A percentile compares a stretch with the other conserved stretches of the same genome.
These are phyloP conservation scores for Chirona hameri DNA, from an alignment of 2,888 invertebrate genomes.

Conservation along the genomic window DNA sequence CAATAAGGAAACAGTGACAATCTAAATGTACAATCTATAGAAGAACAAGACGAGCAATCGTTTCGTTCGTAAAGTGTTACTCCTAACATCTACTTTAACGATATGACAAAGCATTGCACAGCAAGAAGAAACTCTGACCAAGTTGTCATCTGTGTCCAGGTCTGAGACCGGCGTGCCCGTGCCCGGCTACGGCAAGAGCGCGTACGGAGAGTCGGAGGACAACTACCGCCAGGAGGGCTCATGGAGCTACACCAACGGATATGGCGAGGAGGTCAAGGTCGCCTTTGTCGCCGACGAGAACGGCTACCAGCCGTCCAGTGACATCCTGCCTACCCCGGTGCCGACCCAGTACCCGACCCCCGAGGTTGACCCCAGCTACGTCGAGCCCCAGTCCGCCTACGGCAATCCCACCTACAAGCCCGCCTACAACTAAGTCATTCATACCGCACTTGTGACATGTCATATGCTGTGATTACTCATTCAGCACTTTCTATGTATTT, in stretches of 20 bases:
- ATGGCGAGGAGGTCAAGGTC: background rate
- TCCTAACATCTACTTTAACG: too few species aligned
- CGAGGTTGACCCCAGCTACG: background rate
- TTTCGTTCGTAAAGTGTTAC: too few species aligned
- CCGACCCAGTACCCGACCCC: background rate
- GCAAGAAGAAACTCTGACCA: too few species aligned
- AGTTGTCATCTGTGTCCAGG: background rate
- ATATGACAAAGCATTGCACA: too few species aligned
- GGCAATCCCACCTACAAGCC: background rate
- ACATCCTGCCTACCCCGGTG: conserved; percentile 11
- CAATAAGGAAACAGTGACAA: too few species aligned
- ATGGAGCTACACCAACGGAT: conserved; percentile 1
- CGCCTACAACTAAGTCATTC: background rate
- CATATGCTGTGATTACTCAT: background rate
- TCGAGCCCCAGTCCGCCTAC: background rate
- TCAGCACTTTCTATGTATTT: background rate
- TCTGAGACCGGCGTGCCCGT: conserved; percentile 1
- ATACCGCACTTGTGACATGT: background rate
- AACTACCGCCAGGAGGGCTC: background rate
- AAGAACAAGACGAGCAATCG: too few species aligned
- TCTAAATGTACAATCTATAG: too few species aligned
- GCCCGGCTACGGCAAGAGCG: conserved; percentile 4
- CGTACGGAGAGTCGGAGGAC: background rate
- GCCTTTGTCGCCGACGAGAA: conserved; percentile 1
- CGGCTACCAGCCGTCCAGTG: conserved; percentile 12